Base-by-base conservation (phyloP, 2,797 vertebrate species). In the Erethizon dorsatum region DNA sequence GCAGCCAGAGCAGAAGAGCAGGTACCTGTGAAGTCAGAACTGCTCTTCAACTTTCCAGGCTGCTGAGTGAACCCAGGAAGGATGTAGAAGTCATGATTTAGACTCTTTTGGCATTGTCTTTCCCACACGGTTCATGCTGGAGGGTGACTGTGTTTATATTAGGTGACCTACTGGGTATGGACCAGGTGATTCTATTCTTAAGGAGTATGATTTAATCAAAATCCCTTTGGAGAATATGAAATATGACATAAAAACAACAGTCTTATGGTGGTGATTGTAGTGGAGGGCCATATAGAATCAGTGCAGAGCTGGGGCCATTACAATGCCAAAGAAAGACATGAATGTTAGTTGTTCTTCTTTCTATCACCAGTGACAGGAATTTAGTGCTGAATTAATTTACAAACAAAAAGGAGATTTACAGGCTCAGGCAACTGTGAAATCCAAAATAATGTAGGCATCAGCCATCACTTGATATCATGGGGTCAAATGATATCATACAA, bases 371-470 rank as follows among this genome's bases (percentile, higher is more conserved):
- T 14, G 4, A 78, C 5, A 31, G 52, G 15, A 69, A 45, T 69
- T 90, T 73, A 90, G 82, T 79, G 75, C 33, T 14, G 65, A 90
- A 92, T 95, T 77, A 83, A 17, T 54, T 88, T 56, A 69, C 12
- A 63, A 41, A 73, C 7, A n/a, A 41, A 88, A 84, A 73, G 59
- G 6, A 50, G 20, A 79, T 84, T 91, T 79, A 24, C 57, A 90
- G 14, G 45, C 73, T 85, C 50, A 77, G 75, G 57, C 87, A 96
- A 78, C 50, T 77, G 26, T 41, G 37, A 88, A 88, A 84, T 77
- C 50, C 14, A 57, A 54, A 52, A 56, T 31, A 26, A 57, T 12
- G 17, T 28, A n/a, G 11, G 45, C 26, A 41, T 41, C 15, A 22
- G 28, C 28, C 1, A 8, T 37, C 26, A 9, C 10, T 28, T 28